A percentile compares a stretch with the other conserved stretches of the same genome.
phyloP scores from a whole-genome alignment of 1,140 invertebrate genomes.

The Penaeus indicus region DNA sequence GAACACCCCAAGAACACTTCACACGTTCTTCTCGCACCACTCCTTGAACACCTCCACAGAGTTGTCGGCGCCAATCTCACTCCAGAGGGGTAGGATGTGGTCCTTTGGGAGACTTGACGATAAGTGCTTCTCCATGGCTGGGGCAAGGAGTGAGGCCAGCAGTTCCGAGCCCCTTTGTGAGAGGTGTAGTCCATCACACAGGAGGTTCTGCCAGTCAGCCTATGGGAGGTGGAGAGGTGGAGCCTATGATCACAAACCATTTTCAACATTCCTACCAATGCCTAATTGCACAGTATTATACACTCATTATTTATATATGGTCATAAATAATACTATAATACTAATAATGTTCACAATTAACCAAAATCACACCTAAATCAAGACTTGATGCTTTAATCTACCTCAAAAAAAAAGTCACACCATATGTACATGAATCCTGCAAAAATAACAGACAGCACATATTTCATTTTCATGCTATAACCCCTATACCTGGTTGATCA shows the following conservation, averaged over 20 bases:
- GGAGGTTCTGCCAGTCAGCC: slow-evolving; percentile 35
- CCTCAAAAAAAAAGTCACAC: neutral
- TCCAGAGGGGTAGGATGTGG: slow-evolving; percentile 29
- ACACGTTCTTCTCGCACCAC: neutral
- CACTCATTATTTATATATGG: too few species aligned
- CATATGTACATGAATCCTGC: too few species aligned
- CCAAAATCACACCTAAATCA: neutral
- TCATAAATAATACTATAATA: too few species aligned
- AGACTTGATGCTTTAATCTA: neutral
- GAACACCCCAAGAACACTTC: neutral
- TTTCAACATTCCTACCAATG: neutral
- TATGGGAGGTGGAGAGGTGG: neutral
- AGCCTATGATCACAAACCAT: neutral
- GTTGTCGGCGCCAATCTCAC: neutral
- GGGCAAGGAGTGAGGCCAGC: slow-evolving; percentile 28
- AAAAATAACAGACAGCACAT: neutral
- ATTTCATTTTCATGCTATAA: neutral
- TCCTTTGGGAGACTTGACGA: neutral
- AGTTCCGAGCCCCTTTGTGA: slow-evolving; percentile 43
- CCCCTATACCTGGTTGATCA: slow-evolving; percentile 20
- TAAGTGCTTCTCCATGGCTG: neutral
- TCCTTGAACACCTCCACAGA: neutral
- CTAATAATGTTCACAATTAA: too few species aligned
- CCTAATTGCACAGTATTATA: too few species aligned
- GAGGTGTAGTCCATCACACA: slow-evolving; percentile 46